Evolutionary conservation across 2,888 invertebrate genomes (phyloP).

Genomic region (Thereva nobilitata): DNA sequence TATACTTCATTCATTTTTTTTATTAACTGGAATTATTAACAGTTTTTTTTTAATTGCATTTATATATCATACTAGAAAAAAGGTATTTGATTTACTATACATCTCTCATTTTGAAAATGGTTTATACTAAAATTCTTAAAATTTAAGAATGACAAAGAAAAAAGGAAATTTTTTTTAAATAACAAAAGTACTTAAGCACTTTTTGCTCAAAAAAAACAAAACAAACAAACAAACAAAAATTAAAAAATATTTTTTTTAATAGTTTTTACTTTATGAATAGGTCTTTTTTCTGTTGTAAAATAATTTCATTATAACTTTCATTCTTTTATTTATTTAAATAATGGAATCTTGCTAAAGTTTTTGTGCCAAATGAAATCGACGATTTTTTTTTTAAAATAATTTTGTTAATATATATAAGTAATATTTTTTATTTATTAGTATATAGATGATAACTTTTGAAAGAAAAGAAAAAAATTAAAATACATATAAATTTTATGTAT

Average conservation of each 20-base stretch:
- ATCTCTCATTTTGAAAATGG: slow-evolving; percentile 5
- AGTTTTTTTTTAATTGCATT: too few relatives aligned
- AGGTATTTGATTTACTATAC: too few relatives aligned
- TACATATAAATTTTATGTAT: neutral
- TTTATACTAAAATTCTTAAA: slow-evolving; percentile 10
- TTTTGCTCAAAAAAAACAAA: neutral
- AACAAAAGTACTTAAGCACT: slow-evolving; percentile 12
- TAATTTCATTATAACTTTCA: too few relatives aligned
- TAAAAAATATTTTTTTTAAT: slow-evolving; percentile 9
- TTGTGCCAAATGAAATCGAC: slow-evolving; percentile 25
- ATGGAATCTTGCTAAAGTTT: slow-evolving; percentile 2
- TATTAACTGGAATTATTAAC: too few relatives aligned
- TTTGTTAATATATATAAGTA: neutral
- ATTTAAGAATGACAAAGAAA: slow-evolving; percentile 2
- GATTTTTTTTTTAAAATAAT: slow-evolving; percentile 15
- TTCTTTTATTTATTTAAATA: neutral
- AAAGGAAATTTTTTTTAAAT: too few relatives aligned
- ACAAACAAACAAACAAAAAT: neutral
- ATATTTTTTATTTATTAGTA: slow-evolving; percentile 30
- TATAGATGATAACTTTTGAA: slow-evolving; percentile 6
- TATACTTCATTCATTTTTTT: slow-evolving; percentile 18
- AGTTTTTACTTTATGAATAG: slow-evolving; percentile 15
- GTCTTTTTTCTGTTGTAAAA: neutral
- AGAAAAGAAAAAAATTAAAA: neutral
- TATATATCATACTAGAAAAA: too few relatives aligned